Conservation (phyloP, 2,888 invertebrate species). For the Ellobium chinense region DNA sequence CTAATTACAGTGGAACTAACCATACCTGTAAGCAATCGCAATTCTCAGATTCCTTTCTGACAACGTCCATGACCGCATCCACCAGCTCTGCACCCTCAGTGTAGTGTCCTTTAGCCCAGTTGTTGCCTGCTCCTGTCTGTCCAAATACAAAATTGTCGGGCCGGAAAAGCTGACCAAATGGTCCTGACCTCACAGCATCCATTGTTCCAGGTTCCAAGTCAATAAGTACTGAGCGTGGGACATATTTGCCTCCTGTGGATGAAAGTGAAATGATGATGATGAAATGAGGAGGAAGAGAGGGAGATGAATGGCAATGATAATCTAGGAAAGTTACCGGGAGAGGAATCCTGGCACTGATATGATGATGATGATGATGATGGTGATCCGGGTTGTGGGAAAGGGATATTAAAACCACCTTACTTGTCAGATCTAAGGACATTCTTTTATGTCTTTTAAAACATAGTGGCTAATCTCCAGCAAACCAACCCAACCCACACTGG, state of each 20-base stretch:
- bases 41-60: slow-evolving; percentile 88
- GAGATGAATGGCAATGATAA: too few relatives aligned
- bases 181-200: slow-evolving; percentile 97
- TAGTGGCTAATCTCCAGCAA: too few relatives aligned
- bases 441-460: too few relatives aligned
- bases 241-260: slow-evolving; percentile 87
- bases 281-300: too few relatives aligned
- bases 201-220: slow-evolving; percentile 98
- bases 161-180: slow-evolving; percentile 95
- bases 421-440: too few relatives aligned
- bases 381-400: too few relatives aligned
- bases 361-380: too few relatives aligned
- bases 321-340: too few relatives aligned
- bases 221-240: slow-evolving; percentile 94
- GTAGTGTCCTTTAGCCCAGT: slow-evolving; percentile 49
- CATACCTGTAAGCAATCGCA: slow-evolving; percentile 87
- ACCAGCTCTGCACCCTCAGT: slow-evolving; percentile 76
- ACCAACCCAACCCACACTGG: too few relatives aligned
- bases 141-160: slow-evolving; percentile 96
- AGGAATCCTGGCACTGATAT: too few relatives aligned
- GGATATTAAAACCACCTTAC: too few relatives aligned
- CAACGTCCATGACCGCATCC: slow-evolving; percentile 83
- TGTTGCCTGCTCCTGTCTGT: slow-evolving; percentile 61
- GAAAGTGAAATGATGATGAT: too few relatives aligned
- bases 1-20: neutral